Base-by-base conservation (phyloP, 2,888 invertebrate species). In the Eupithecia exiguata region DNA sequence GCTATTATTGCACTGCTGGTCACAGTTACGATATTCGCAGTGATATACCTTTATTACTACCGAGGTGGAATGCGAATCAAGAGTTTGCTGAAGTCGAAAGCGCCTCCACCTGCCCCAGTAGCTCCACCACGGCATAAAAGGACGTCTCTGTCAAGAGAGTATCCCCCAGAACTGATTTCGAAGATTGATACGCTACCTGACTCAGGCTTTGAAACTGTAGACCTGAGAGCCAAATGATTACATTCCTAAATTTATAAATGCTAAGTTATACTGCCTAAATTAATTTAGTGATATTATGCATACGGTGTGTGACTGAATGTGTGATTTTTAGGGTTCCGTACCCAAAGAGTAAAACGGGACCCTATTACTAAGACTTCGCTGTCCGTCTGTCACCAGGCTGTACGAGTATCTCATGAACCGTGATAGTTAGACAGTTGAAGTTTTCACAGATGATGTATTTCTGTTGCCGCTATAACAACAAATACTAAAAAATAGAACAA, bases 21-120 rank as follows among this genome's bases (percentile, higher is more conserved):
- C 84, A 96, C 96, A 66, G 88, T 96, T 84, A 95, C 96, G 76
- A 91, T 95, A 80, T 93, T 97, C 85, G 96, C 96, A 78, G 95
- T 96, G 76, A 93, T 97, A 83, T 97, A 97, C 90, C 92, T 96
- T 84, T 97, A 97, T 89, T 97, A 96, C 87, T 97, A 97, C 93
- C 96, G 96, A 89, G 96, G 96, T 84, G 96, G 96, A 83, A 95
- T 95, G 86, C 95, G 95, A 80, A 95, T 97, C 81, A 96, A 96
- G 90, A 95, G 92, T 79, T 94, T 96, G 86, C 88, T 97, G 38
- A 96, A 93, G 77, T 91, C 92, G 46, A 93, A 93, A 74, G 86
- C 89, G 3, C 86, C 90, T 1, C 74, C 85, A 0, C 86, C 91
- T 0, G 91, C 91, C 0, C 92, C 95, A 0, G 90, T 94, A 2